phyloP scores from a whole-genome alignment of 1,140 invertebrate genomes.

The Sycophila sp. region DNA sequence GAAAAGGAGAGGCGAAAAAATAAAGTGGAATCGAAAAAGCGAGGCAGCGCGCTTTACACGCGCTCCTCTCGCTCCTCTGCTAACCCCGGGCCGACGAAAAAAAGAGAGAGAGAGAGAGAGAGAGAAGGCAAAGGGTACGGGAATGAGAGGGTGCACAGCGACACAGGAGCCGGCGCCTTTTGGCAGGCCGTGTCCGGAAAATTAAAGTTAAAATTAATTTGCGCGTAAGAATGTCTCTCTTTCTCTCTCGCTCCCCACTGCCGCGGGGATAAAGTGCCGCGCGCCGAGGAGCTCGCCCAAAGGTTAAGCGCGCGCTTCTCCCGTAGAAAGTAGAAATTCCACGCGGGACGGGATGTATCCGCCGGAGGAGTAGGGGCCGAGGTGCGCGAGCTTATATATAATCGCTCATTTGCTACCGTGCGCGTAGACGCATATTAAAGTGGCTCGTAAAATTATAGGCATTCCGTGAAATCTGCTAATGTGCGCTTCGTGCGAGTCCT shows the following conservation, averaged over 20 bases:
- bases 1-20: constrained; percentile 5
- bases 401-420: constrained; percentile 46
- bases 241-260: neutral
- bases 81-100: neutral
- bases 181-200: constrained; percentile 13
- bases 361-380: neutral
- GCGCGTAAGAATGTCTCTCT: constrained; percentile 32
- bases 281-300: neutral
- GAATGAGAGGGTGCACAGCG: neutral
- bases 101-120: neutral
- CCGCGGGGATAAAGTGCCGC: constrained; percentile 2
- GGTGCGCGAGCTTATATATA: neutral
- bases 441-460: constrained; percentile 63
- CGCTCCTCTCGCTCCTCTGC: neutral
- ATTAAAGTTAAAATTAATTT: constrained; percentile 40
- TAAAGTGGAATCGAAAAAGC: constrained; percentile 5
- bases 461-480: constrained; percentile 59
- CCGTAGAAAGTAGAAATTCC: neutral
- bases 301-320: constrained; percentile 1
- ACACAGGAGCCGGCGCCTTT: neutral
- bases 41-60: neutral
- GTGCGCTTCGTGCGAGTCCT: too few species aligned
- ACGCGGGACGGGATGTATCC: too few species aligned
- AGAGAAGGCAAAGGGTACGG: neutral
- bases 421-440: constrained; percentile 57